phyloP scores from a whole-genome alignment of 1,140 invertebrate species.

The Lineus longissimus region DNA sequence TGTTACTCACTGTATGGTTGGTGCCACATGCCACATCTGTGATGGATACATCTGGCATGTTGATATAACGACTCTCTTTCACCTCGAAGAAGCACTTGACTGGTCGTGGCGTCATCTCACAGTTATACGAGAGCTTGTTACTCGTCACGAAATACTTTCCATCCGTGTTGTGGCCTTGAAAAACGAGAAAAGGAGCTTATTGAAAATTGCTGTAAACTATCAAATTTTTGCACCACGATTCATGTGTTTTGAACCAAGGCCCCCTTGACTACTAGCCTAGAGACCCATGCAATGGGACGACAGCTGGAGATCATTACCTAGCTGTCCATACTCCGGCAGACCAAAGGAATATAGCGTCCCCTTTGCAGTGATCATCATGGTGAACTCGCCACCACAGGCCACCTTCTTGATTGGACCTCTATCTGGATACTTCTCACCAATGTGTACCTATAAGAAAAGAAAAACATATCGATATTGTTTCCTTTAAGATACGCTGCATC shows the following conservation, averaged over 20 bases:
- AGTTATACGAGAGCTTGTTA: constrained; percentile 81
- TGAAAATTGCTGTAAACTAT: constrained; percentile 5
- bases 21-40: constrained; percentile 84
- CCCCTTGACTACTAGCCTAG: too few species aligned
- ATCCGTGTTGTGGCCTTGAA: constrained; percentile 82
- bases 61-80: constrained; percentile 75
- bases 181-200: constrained; percentile 8
- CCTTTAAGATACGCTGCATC: neutral
- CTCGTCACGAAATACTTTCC: constrained; percentile 88
- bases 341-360: constrained; percentile 87
- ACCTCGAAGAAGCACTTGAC: constrained; percentile 78
- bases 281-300: too few species aligned
- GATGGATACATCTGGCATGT: constrained; percentile 81
- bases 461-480: neutral
- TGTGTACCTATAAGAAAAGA: neutral
- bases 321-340: constrained; percentile 84
- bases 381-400: constrained; percentile 87
- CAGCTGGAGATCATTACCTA: too few species aligned
- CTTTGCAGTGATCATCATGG: constrained; percentile 82
- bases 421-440: constrained; percentile 50
- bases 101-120: constrained; percentile 77
- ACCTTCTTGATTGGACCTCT: constrained; percentile 78
- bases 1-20: constrained; percentile 78
- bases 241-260: too few species aligned
- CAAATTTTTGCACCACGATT: too few species aligned